Evolutionary conservation across 1,140 invertebrate genomes (phyloP).

Genomic region (Leptonema lineaticorne): DNA sequence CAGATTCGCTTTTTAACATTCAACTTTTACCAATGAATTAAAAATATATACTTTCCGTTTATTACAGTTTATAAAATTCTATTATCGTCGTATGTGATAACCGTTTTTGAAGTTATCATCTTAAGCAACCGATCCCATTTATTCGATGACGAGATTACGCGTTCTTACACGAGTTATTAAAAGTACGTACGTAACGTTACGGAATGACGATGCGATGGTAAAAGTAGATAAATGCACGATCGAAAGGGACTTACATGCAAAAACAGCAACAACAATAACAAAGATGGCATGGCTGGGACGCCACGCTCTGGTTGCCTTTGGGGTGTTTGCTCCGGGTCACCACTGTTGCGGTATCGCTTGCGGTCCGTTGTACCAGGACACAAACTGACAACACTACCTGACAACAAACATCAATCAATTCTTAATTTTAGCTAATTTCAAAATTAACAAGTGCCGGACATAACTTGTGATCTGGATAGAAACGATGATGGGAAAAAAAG

Average conservation of each 20-base stretch:
- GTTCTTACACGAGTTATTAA: not conserved
- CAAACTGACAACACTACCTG: no score
- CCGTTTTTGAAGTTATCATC: not conserved
- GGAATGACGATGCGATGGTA: not conserved
- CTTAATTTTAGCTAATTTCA: no score
- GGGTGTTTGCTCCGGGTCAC: conserved; percentile 4
- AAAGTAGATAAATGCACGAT: not conserved
- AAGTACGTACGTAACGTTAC: not conserved
- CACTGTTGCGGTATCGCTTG: conserved; percentile 8
- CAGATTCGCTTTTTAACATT: no score
- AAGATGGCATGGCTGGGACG: not conserved
- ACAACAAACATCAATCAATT: no score
- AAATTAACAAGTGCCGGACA: no score
- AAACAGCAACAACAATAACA: not conserved
- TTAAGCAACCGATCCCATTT: not conserved
- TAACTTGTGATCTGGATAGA: no score
- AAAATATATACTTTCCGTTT: not conserved
- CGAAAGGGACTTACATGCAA: not conserved
- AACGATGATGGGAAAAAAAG: no score
- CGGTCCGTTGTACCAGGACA: conserved; percentile 1
- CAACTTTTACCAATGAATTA: no score
- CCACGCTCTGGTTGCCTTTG: conserved; percentile 1
- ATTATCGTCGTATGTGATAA: not conserved
- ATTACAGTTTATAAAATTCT: not conserved
- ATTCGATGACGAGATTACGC: not conserved